Evolutionary conservation across 2,888 invertebrate species (phyloP).

Genomic region (Synanthedon myopaeformis): DNA sequence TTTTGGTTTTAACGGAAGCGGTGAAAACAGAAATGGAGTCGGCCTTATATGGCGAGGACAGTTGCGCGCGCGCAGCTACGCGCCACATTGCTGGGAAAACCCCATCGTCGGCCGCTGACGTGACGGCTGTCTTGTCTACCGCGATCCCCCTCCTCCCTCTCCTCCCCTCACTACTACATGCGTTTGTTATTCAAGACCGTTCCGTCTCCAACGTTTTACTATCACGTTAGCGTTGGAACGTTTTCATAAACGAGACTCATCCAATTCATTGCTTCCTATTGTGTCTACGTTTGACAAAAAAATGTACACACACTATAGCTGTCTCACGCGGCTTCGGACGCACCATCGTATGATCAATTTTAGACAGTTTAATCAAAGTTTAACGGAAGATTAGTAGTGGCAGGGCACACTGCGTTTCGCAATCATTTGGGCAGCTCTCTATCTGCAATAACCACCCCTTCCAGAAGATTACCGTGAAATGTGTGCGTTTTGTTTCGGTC

Average conservation of each 20-base stretch:
- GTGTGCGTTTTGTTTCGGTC: too few species aligned
- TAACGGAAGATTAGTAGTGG: too few species aligned
- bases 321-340: too few species aligned
- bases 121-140: not conserved
- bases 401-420: too few species aligned
- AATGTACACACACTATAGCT: too few species aligned
- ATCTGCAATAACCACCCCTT: too few species aligned
- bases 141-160: not conserved
- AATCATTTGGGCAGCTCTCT: too few species aligned
- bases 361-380: too few species aligned
- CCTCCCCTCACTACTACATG: not conserved
- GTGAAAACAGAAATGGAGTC: constrained; percentile 35
- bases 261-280: not conserved
- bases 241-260: not conserved
- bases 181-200: not conserved
- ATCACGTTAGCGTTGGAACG: not conserved
- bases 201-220: not conserved
- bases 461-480: too few species aligned
- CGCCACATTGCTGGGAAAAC: constrained; percentile 64
- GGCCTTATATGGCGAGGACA: constrained; percentile 47
- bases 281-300: too few species aligned
- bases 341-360: too few species aligned
- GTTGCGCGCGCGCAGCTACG: constrained; percentile 27
- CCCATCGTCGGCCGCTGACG: constrained; percentile 25
- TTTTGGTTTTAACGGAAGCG: constrained; percentile 26